A percentile compares a stretch with the other conserved stretches of the same genome.
phyloP scores from a whole-genome alignment of 2,797 vertebrate species.

The Tolypeutes matacus region DNA sequence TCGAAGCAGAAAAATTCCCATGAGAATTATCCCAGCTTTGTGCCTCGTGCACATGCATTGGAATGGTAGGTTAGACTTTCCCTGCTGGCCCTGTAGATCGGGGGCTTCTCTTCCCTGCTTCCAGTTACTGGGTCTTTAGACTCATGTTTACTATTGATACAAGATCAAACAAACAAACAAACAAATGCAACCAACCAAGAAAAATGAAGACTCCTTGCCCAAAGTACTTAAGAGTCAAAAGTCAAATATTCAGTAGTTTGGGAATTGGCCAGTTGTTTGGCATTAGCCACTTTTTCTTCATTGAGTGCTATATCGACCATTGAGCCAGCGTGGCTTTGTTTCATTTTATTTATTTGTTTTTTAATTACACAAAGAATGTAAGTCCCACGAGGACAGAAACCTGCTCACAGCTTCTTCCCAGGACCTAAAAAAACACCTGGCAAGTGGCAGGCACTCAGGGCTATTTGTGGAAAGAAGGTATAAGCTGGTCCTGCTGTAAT shows the following conservation, averaged over 20 bases:
- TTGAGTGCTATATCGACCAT: not conserved
- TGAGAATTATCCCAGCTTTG: not conserved
- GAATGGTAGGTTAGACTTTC: not conserved
- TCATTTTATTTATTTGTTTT: not conserved
- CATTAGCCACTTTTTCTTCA: not conserved
- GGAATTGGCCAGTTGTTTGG: not conserved
- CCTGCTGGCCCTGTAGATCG: accelerated
- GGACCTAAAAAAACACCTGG: too few species aligned
- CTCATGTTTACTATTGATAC: not conserved
- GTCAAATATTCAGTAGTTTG: not conserved
- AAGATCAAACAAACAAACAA: not conserved
- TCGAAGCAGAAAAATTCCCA: not conserved
- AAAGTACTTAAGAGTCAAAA: not conserved
- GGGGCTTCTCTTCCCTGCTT: not conserved
- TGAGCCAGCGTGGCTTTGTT: not conserved
- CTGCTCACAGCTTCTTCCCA: not conserved
- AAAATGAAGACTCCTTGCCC: not conserved
- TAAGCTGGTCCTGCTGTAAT: not conserved
- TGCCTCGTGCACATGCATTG: not conserved
- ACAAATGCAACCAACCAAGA: not conserved
- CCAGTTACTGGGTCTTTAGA: not conserved
- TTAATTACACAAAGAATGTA: not conserved
- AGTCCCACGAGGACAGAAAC: not conserved
- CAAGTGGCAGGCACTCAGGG: not conserved
- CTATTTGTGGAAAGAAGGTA: not conserved